Conservation (phyloP, 2,113 vertebrate genomes). For the Chionomys nivalis region DNA sequence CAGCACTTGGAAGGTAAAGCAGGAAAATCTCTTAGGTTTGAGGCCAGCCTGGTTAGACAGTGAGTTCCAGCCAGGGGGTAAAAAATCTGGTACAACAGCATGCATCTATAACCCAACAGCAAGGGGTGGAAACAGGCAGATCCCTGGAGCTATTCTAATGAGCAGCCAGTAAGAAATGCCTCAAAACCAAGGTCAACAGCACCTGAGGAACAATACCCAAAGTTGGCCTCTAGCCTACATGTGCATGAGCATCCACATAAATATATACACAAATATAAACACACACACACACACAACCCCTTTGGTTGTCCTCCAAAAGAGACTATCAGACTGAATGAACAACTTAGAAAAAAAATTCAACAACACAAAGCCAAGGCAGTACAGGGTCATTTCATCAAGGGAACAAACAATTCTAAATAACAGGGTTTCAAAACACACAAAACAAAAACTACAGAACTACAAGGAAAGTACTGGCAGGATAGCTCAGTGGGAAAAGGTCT, state of each 20-base stretch:
- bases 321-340: background rate
- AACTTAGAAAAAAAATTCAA: background rate
- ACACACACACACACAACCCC: background rate
- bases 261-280: background rate
- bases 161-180: background rate
- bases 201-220: background rate
- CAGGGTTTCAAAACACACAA: slow-evolving; percentile 11
- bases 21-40: background rate
- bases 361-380: background rate
- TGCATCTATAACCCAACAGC: background rate
- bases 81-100: background rate
- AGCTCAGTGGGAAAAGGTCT: background rate
- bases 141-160: background rate
- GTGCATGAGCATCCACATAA: background rate
- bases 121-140: background rate
- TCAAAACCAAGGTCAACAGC: background rate
- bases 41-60: background rate
- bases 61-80: background rate
- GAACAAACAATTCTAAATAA: background rate
- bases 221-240: background rate
- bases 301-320: background rate
- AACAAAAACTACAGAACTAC: background rate
- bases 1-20: background rate
- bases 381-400: background rate
- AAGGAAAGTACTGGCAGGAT: background rate